A percentile compares a stretch with the other conserved stretches of the same genome.
These are phyloP conservation scores for Pissodes strobi DNA, from an alignment of 1,140 invertebrate species.

Conservation along the genomic window DNA sequence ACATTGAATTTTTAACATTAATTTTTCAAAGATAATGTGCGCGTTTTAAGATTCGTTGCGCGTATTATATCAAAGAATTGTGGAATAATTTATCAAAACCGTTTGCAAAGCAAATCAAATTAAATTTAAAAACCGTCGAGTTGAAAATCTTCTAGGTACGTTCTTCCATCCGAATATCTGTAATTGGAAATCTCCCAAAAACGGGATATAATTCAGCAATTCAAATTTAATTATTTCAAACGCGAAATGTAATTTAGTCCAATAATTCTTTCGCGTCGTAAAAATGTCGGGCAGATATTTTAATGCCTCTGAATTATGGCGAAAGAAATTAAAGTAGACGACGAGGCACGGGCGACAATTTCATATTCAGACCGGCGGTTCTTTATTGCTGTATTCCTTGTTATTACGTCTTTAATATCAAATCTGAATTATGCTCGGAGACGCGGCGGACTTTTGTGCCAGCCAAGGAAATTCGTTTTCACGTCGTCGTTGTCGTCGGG, in stretches of 20 bases:
- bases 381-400: conserved; percentile 48
- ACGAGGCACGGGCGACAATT: conserved; percentile 47
- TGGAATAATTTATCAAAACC: too few relatives aligned
- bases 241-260: conserved; percentile 50
- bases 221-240: conserved; percentile 53
- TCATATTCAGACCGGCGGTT: conserved; percentile 50
- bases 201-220: conserved; percentile 46
- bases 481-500: not conserved
- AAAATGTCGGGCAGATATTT: conserved; percentile 53
- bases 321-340: conserved; percentile 52
- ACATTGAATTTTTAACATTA: too few relatives aligned
- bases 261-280: conserved; percentile 51
- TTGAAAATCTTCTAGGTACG: too few relatives aligned
- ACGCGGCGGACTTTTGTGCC: not conserved
- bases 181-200: conserved; percentile 38
- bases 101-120: too few relatives aligned
- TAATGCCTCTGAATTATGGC: conserved; percentile 53
- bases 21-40: too few relatives aligned
- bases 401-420: conserved; percentile 53
- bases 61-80: too few relatives aligned
- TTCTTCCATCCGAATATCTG: conserved; percentile 27
- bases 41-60: too few relatives aligned
- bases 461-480: conserved; percentile 1
- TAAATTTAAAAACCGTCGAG: too few relatives aligned
- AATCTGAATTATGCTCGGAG: conserved; percentile 44